phyloP scores from a whole-genome alignment of 2,888 invertebrate genomes.

The Shargacucullia verbasci region DNA sequence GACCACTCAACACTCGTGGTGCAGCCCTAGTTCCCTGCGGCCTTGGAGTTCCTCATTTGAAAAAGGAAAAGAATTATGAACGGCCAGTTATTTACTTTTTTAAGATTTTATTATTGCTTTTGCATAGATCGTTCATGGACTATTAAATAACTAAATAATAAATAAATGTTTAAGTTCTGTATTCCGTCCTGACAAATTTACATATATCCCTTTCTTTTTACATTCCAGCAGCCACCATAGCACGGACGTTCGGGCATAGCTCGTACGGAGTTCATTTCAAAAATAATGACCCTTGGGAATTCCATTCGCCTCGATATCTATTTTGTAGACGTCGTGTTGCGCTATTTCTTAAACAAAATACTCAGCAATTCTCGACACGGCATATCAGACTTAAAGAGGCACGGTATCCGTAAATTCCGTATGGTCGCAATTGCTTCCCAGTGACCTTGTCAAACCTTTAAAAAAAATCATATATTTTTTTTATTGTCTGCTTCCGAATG shows the following conservation, averaged over 20 bases:
- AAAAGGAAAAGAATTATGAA: constrained; percentile 29
- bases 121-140: no score
- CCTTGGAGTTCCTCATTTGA: constrained; percentile 55
- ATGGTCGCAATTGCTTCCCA: constrained; percentile 28
- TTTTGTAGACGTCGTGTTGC: no score
- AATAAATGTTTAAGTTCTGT: no score
- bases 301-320: no score
- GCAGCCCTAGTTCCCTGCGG: constrained; percentile 49
- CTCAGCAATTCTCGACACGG: neutral
- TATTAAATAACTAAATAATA: no score
- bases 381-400: constrained; percentile 21
- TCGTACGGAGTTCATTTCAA: no score
- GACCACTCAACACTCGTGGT: constrained; percentile 25
- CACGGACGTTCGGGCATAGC: no score
- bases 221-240: no score
- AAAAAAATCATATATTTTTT: constrained; percentile 16
- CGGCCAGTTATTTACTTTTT: neutral
- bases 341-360: neutral
- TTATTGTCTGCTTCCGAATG: constrained; percentile 14
- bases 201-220: no score
- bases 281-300: no score
- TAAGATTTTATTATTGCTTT: no score
- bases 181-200: no score
- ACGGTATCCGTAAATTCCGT: constrained; percentile 8
- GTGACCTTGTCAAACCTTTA: constrained; percentile 33